These are phyloP conservation scores for Andrena trimmerana DNA, from an alignment of 2,888 invertebrate species.

Conservation along the genomic window DNA sequence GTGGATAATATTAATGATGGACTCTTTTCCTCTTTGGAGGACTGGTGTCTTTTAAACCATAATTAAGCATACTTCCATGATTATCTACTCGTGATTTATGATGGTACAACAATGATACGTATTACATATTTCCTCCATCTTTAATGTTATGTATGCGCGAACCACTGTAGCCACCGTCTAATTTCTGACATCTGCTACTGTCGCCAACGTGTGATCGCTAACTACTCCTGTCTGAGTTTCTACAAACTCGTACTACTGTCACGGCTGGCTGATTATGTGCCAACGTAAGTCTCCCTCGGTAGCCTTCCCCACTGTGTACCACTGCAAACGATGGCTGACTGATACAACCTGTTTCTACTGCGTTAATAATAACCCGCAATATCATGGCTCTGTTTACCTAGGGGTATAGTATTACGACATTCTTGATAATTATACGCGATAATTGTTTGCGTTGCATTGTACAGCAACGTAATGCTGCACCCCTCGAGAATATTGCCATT, in stretches of 20 bases:
- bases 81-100: not conserved
- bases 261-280: conserved; percentile 43
- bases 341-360: conserved; percentile 52
- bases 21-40: no score
- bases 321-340: conserved; percentile 54
- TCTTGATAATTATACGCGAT: conserved; percentile 37
- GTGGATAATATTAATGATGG: no score
- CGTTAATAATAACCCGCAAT: conserved; percentile 44
- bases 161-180: not conserved
- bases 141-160: not conserved
- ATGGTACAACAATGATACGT: not conserved
- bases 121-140: not conserved
- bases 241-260: conserved; percentile 44
- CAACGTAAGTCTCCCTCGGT: conserved; percentile 36
- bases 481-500: not conserved
- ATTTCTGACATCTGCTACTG: conserved; percentile 14
- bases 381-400: conserved; percentile 37
- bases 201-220: conserved; percentile 23
- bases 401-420: conserved; percentile 21
- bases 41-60: no score
- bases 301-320: not conserved
- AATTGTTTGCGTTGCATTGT: conserved; percentile 19
- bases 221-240: conserved; percentile 40
- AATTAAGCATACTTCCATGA: no score
- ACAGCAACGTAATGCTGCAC: not conserved